Percentiles rank a stretch among this genome's conserved stretches.
Evolutionary conservation across 2,888 invertebrate species (phyloP).

Genomic region (Ctenicera cuprea): DNA sequence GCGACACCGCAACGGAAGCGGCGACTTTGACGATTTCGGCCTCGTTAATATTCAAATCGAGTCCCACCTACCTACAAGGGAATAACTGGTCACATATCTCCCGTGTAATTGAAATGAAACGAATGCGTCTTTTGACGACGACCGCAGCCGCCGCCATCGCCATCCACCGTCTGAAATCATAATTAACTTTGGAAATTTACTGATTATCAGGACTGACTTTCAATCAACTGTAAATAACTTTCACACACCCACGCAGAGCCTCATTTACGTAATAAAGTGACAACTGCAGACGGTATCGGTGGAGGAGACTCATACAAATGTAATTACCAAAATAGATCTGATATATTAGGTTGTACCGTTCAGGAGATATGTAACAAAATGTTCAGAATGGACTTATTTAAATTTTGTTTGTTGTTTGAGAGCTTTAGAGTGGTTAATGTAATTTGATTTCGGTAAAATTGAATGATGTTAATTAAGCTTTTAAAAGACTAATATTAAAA

Average conservation of each 20-base stretch:
- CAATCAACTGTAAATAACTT: conserved; percentile 45
- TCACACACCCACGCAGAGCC: conserved; percentile 39
- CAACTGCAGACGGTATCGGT: conserved; percentile 8
- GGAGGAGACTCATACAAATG: background rate
- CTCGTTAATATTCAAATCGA: conserved; percentile 70
- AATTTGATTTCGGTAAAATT: no score
- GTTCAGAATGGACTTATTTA: no score
- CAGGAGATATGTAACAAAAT: no score
- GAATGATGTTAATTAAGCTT: no score
- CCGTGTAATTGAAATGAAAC: conserved; percentile 67
- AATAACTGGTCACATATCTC: conserved; percentile 65
- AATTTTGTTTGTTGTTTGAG: no score
- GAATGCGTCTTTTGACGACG: conserved; percentile 63
- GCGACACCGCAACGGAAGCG: conserved; percentile 66
- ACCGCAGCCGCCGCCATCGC: conserved; percentile 55
- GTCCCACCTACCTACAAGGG: conserved; percentile 66
- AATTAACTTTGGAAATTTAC: conserved; percentile 60
- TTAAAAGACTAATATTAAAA: no score
- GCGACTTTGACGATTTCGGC: conserved; percentile 70
- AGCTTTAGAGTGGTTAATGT: no score
- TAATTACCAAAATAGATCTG: background rate
- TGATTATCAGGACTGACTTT: conserved; percentile 48
- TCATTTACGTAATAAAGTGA: conserved; percentile 31
- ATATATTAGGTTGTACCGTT: no score
- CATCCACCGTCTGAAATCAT: conserved; percentile 62